Evolutionary conservation across 37 sponge, comb jelly and placozoan species (phyloP), one percentile per base, ranked within the genome.

Genomic region (Diacarnus erythraeanus): DNA sequence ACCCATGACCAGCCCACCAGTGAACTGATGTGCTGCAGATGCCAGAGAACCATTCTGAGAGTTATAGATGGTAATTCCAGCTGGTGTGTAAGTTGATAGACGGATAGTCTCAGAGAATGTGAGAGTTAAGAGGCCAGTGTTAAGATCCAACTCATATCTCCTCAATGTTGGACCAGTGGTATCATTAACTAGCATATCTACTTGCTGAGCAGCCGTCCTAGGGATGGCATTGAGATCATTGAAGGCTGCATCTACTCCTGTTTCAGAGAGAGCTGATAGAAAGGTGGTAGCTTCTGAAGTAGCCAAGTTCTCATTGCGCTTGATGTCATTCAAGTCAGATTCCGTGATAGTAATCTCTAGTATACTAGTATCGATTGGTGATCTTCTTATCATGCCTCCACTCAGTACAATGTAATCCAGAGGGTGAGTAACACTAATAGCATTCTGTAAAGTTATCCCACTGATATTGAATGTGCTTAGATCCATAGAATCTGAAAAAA

Each of bases 401-500:
- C 79, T 84, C 25, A 94, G 79, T 15, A 87, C 84, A 80, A 75
- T 78, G 56, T 75, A 90, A 15, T 69, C 39, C 34, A 64, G 54
- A 22, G 75, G 63, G 25, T 75, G 36, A 44, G 60, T 35, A 20
- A 38, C 64, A 64, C 70, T 77, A 15, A 69, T 30, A 18, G 26
- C 58, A 60, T n/a, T 42, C 64, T 96, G 97, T 0, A 96, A 64
- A 35, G 94, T 92, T 34, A 93, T 75, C 36, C 86, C 88, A 69
- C 75, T 71, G 20, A 51, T 59, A 72, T 96, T 87, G 77, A 93
- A 88, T 54, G 85, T 90, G 58, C 79, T 38, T 0, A 84, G 44
- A 56, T 84, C 83, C 27, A 96, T 81, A 25, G 86, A 78, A 75
- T 96, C 93, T 56, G 97, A 87, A 81, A 96, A 93, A 23, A 78